Percentiles rank a stretch among this genome's conserved stretches.
Conservation (phyloP, 1,140 invertebrate genomes). For the Nylanderia fulva region DNA sequence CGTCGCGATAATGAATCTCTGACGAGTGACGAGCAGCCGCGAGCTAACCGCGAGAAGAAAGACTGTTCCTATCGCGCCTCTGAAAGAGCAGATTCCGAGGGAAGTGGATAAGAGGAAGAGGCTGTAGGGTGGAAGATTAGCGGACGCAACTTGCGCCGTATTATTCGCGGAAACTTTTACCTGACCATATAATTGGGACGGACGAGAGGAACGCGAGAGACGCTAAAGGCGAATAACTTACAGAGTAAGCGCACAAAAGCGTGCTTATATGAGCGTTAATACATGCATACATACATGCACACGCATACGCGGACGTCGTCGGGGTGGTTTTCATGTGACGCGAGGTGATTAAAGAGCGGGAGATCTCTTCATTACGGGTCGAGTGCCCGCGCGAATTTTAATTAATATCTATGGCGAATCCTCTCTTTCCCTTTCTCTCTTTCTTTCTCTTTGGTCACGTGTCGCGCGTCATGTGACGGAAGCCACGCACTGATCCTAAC, state of each 20-base stretch:
- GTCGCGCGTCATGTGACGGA: not conserved
- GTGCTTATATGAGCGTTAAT: slow-evolving; percentile 17
- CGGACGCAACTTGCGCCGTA: slow-evolving; percentile 21
- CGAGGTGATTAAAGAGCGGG: slow-evolving; percentile 59
- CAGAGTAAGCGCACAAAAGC: slow-evolving; percentile 25
- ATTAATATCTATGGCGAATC: slow-evolving; percentile 50
- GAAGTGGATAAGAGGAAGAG: slow-evolving; percentile 3
- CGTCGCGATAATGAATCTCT: slow-evolving; percentile 2
- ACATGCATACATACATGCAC: no score
- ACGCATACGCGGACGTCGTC: not conserved
- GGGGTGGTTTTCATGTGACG: slow-evolving; percentile 42
- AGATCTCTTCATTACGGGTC: slow-evolving; percentile 59
- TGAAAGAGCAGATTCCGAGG: not conserved
- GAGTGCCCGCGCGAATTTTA: slow-evolving; percentile 57
- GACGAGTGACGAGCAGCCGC: not conserved
- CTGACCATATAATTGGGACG: slow-evolving; percentile 41
- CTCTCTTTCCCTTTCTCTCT: no score
- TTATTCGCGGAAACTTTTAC: slow-evolving; percentile 48
- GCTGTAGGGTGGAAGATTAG: slow-evolving; percentile 12
- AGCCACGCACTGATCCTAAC: slow-evolving; percentile 3
- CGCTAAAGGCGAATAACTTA: slow-evolving; percentile 50
- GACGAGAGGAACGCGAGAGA: not conserved
- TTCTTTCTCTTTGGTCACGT: slow-evolving; percentile 35
- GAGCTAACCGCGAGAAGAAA: not conserved
- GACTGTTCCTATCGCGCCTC: not conserved